phyloP scores from a whole-genome alignment of 2,113 vertebrate genomes.

The Corythornis madagascariensis region DNA sequence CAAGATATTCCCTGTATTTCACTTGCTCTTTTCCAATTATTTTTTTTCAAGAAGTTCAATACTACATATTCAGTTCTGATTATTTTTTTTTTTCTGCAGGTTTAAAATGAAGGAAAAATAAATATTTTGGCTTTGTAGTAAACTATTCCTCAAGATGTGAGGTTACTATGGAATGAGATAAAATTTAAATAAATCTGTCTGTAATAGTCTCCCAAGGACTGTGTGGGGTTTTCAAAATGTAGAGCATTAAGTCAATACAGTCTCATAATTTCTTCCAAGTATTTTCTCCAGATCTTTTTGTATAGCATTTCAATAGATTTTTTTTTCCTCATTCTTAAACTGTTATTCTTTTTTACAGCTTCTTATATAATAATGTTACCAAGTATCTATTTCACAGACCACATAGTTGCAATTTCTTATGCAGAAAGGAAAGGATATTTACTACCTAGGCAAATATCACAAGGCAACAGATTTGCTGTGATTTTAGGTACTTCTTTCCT shows the following conservation, averaged over 20 bases:
- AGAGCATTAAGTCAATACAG: neutral
- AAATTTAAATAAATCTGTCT: neutral
- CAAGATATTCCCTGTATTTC: neutral
- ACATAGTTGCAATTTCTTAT: neutral
- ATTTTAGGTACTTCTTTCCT: slow-evolving; percentile 7
- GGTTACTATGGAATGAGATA: neutral
- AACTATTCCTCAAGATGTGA: neutral
- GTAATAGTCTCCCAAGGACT: neutral
- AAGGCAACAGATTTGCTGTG: neutral
- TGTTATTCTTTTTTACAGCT: neutral
- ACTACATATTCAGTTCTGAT: neutral
- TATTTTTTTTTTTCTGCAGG: neutral
- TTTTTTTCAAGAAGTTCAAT: neutral
- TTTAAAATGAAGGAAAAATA: neutral
- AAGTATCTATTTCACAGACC: neutral
- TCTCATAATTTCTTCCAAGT: neutral
- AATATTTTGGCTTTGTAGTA: neutral
- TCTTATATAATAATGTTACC: neutral
- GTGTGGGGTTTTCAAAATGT: neutral
- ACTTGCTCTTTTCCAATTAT: neutral
- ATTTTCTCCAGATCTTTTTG: neutral
- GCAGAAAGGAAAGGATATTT: neutral
- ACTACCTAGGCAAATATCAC: neutral
- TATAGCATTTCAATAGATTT: neutral
- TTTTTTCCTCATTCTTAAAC: neutral